These are phyloP conservation scores for Heteractis magnifica DNA, from an alignment of 92 coral and sea anemone genomes.

Conservation along the genomic window DNA sequence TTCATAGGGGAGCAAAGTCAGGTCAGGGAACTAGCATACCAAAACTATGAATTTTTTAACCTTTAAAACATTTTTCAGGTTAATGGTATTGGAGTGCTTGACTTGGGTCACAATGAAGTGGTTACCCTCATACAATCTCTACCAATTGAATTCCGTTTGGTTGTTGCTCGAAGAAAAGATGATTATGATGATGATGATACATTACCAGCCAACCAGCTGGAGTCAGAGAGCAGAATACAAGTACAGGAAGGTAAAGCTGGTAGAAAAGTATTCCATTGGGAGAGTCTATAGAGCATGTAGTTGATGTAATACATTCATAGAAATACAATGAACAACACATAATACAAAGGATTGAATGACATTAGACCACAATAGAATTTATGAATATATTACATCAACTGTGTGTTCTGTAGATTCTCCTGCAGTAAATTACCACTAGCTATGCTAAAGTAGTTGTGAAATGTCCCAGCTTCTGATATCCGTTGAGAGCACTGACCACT, in stretches of 20 bases:
- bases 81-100: slow-evolving; percentile 82
- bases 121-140: slow-evolving; percentile 89
- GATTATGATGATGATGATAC: slow-evolving; percentile 33
- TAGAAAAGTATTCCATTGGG: background rate
- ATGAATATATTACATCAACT: no score
- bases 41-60: background rate
- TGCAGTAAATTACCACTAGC: no score
- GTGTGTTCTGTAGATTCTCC: no score
- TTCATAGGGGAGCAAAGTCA: no score
- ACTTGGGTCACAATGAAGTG: slow-evolving; percentile 90
- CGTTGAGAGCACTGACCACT: no score
- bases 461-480: no score
- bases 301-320: no score
- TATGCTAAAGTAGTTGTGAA: no score
- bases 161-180: slow-evolving; percentile 84
- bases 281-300: no score
- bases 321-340: no score
- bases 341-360: no score
- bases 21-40: background rate
- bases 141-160: slow-evolving; percentile 90
- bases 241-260: slow-evolving; percentile 22
- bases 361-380: no score
- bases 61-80: slow-evolving; percentile 47
- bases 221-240: slow-evolving; percentile 47
- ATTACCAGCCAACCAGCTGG: slow-evolving; percentile 32